Evolutionary conservation across 2,888 invertebrate species (phyloP).

Genomic region (Hirtodrosophila trivittata): DNA sequence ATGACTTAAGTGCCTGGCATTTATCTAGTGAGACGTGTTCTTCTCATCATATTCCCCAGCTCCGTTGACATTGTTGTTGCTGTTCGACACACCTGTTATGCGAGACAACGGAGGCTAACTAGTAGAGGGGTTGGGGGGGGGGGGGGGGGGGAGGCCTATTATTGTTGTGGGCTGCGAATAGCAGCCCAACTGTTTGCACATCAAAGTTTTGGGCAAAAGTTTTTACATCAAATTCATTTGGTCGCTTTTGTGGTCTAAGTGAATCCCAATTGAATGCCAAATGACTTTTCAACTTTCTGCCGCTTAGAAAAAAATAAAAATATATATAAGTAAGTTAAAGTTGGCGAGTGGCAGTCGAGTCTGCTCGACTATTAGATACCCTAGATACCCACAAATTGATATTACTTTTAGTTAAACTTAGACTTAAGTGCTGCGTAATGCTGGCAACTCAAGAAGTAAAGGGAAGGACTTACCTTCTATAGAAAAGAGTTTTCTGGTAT

Average conservation of each 20-base stretch:
- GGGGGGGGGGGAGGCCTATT: not conserved
- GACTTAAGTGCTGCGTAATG: no score
- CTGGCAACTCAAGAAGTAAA: no score
- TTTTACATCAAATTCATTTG: conserved; percentile 77
- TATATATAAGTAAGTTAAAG: no score
- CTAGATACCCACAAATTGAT: no score
- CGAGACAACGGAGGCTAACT: no score
- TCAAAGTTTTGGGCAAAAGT: conserved; percentile 58
- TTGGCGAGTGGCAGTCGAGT: no score
- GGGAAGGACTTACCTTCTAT: no score
- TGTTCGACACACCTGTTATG: conserved; percentile 65
- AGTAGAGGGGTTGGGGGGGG: no score
- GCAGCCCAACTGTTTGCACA: conserved; percentile 30
- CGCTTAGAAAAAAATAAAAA: no score
- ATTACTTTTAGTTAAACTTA: no score
- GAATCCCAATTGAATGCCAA: conserved; percentile 70
- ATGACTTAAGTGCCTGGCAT: conserved; percentile 76
- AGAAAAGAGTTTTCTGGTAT: no score
- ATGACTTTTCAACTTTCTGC: conserved; percentile 68
- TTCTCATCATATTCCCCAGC: conserved; percentile 5
- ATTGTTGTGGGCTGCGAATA: not conserved
- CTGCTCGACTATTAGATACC: no score
- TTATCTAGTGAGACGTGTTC: conserved; percentile 65
- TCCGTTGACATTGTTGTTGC: conserved; percentile 28
- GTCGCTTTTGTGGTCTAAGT: conserved; percentile 61